Base-by-base conservation (phyloP, 2,113 vertebrate genomes). In the Varanus salvator region DNA sequence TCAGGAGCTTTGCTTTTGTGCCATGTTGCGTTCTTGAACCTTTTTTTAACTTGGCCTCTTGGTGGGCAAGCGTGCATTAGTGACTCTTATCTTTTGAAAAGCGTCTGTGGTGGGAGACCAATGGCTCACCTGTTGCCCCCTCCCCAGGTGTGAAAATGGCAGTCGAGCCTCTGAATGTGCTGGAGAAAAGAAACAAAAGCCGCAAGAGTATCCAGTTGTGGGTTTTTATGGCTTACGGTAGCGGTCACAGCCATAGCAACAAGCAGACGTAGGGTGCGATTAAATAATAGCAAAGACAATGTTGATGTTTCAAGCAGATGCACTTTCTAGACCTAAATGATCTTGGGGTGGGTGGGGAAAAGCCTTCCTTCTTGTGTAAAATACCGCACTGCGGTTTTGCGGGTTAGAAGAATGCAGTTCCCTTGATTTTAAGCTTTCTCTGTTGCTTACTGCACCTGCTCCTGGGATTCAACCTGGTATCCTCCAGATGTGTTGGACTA, bases 1-100 rank as follows among this genome's bases (percentile, higher is more conserved):
- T 2, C 93, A 44, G 94, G 95, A 95, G 95, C 94, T 95, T 96
- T 95, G 96, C 95, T 96, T 96, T 95, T 85, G 90, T 93, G 94
- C 92, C 78, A 27, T 89, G 91, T 94, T 68, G 5, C 66, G 8
- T 60, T 84, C 71, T 88, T 84, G 86, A 87, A 93, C 90, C 25
- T 93, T 91, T 89, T 92, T 48, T 50, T 85, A 0, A 23, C 91
- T 91, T 88, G 92, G 92, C 91, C 91, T 90, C 83, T 75, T 91
- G 91, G 78, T 85, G 84, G 89, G 86, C 80, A 57, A 57, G 34
- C 23, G 52, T 71, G 60, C 92, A 91, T 85, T 76, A 90, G 91
- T 93, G 94, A 93, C 92, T 50, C 64, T 89, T 80, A 19, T 86
- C 84, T 75, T 92, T 93, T 1, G 44, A 19, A 3, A 92, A 89